Conservation (phyloP, 2,113 vertebrate species). For the Syngnathus scovelli region DNA sequence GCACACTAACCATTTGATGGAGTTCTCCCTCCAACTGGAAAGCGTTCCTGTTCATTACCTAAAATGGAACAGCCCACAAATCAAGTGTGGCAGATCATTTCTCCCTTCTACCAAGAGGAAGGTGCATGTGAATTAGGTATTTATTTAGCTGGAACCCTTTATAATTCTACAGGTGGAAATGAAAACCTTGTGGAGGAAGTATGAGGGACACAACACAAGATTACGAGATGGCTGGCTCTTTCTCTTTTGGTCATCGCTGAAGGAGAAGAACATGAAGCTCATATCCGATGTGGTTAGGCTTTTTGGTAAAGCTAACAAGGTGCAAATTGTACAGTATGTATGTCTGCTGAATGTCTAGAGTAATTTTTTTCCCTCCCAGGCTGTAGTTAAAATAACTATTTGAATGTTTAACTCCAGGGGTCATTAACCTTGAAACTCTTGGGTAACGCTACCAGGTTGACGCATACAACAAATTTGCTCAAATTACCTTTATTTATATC, state of each 20-base stretch:
- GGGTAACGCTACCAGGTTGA: not conserved
- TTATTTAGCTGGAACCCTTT: conserved; percentile 68
- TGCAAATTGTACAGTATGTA: not conserved
- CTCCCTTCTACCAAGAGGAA: conserved; percentile 43
- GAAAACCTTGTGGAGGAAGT: conserved; percentile 11
- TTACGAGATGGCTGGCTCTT: conserved; percentile 27
- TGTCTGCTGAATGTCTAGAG: not conserved
- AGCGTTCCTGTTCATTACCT: conserved; percentile 59
- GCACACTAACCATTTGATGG: conserved; percentile 47
- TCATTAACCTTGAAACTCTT: not conserved
- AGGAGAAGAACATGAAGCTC: conserved; percentile 10
- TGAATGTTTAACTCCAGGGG: not conserved
- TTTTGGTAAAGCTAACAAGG: not conserved
- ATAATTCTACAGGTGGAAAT: conserved; percentile 36
- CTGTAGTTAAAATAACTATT: not conserved
- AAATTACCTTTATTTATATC: too few species aligned
- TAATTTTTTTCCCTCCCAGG: not conserved
- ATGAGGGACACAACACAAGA: conserved; percentile 17
- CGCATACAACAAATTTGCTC: not conserved
- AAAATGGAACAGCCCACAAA: conserved; percentile 63
- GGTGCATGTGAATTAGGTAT: conserved; percentile 67
- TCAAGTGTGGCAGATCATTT: conserved; percentile 61
- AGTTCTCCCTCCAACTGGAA: conserved; percentile 28
- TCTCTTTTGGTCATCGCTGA: conserved; percentile 26
- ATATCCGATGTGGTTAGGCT: not conserved